Percentiles rank a stretch among this genome's conserved stretches.
Evolutionary conservation across 2,797 vertebrate genomes (phyloP).

Genomic region (Cossypha heuglini): DNA sequence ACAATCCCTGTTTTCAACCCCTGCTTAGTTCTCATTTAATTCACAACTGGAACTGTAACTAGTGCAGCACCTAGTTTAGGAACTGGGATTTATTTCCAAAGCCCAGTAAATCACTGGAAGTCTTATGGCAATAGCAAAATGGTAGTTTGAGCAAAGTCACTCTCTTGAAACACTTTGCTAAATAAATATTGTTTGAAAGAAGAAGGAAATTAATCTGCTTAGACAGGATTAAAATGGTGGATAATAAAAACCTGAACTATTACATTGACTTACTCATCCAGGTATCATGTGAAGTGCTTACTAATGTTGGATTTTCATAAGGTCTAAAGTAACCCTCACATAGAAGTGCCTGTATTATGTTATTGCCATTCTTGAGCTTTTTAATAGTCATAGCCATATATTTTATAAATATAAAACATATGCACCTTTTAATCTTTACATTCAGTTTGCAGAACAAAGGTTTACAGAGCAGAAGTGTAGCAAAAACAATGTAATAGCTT

Average conservation of each 20-base stretch:
- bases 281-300: constrained; percentile 61
- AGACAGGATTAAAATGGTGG: not conserved
- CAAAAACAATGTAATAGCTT: constrained; percentile 50
- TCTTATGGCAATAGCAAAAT: not conserved
- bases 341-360: constrained; percentile 77
- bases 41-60: not conserved
- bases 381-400: constrained; percentile 66
- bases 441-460: constrained; percentile 65
- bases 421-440: constrained; percentile 49
- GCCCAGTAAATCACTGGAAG: not conserved
- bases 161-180: constrained; percentile 10
- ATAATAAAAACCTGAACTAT: constrained; percentile 27
- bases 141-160: not conserved
- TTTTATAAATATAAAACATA: constrained; percentile 55
- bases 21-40: not conserved
- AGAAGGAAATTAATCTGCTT: constrained; percentile 9
- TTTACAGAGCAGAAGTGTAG: constrained; percentile 76
- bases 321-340: constrained; percentile 64
- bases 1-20: not conserved
- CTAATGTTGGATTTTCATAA: constrained; percentile 54
- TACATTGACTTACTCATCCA: constrained; percentile 38
- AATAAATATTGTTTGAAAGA: constrained; percentile 12
- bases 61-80: not conserved
- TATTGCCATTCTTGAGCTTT: constrained; percentile 70
- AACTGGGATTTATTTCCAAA: not conserved